Base-by-base conservation (phyloP, 2,888 invertebrate genomes). In the Gnatocerus cornutus region DNA sequence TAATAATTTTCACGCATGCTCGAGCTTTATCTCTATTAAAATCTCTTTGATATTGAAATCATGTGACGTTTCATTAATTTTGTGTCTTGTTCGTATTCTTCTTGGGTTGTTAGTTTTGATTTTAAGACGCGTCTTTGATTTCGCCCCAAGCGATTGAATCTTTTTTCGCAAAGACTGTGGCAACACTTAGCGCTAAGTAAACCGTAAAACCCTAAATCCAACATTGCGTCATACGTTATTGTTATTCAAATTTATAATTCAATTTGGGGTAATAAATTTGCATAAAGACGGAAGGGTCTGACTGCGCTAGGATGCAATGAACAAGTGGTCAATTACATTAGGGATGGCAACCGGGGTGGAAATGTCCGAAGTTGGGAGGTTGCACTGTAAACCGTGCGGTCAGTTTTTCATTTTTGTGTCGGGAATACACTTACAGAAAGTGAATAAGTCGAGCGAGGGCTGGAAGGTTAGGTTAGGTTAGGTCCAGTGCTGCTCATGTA, bases 401-500 rank as follows among this genome's bases (percentile, higher is more conserved):
- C n/a, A 33, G n/a, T 33, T 33, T 33, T 33, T 33, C 33, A 33
- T 9, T 9, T 33, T 33, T 33, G 39, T 41, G 41, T 55, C 12
- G 59, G 59, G 50, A 66, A 69, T 53, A 59, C 64, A 46, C 61
- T 45, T 16, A 76, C 80, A 74, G 81, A 82, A 80, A 82, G 81
- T 82, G 80, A 80, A 77, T 74, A 77, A 76, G 73, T 75, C 68
- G 72, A 77, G 73, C 70, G 70, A 69, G 72, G 76, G 76, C 74
- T 77, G 77, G 81, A 80, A 80, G 82, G 84, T 85, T 85, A 83
- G 82, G 85, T 83, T 82, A 85, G 85, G 85, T 85, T 84, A 84
- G 84, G 84, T 83, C 82, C 83, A 81, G 81, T 81, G 81, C 79
- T 79, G 83, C 89, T 89, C 89, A 89, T 89, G 89, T 88, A 88